Conservation (phyloP, 2,888 invertebrate genomes). For the Pinctada fucata region DNA sequence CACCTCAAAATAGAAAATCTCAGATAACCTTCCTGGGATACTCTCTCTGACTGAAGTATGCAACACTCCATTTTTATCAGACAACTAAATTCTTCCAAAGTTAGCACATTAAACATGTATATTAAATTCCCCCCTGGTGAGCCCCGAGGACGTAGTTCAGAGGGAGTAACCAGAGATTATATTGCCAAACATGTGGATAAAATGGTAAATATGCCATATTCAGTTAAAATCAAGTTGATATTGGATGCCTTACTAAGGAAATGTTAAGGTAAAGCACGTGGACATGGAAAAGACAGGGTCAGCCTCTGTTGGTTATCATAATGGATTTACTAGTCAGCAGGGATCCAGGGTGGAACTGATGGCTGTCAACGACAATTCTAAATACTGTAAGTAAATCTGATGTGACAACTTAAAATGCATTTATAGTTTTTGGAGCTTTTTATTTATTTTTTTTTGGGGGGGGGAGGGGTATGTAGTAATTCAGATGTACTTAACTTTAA, state of each 20-base stretch:
- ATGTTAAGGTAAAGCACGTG: conserved; percentile 20
- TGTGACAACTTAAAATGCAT: not conserved
- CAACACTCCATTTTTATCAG: too few species aligned
- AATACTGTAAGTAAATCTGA: conserved; percentile 14
- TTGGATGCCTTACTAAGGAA: not conserved
- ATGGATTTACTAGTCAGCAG: conserved; percentile 4
- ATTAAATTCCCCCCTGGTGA: too few species aligned
- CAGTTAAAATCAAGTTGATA: not conserved
- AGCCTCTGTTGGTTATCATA: not conserved
- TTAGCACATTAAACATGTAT: too few species aligned
- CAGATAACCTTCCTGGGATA: too few species aligned
- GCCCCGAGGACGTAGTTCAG: not conserved
- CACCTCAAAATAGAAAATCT: too few species aligned
- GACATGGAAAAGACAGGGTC: not conserved
- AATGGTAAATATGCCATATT: too few species aligned
- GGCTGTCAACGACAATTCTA: conserved; percentile 5
- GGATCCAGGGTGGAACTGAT: conserved; percentile 31
- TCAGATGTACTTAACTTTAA: too few species aligned
- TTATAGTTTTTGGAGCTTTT: too few species aligned
- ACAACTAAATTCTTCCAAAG: too few species aligned
- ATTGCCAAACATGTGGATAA: not conserved
- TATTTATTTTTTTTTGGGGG: too few species aligned
- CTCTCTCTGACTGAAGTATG: too few species aligned
- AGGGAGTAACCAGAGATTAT: not conserved
- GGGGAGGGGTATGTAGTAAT: too few species aligned